Evolutionary conservation across 1,140 invertebrate species (phyloP), one percentile per base, ranked within the genome.

Genomic region (Carcinoscorpius rotundicauda): DNA sequence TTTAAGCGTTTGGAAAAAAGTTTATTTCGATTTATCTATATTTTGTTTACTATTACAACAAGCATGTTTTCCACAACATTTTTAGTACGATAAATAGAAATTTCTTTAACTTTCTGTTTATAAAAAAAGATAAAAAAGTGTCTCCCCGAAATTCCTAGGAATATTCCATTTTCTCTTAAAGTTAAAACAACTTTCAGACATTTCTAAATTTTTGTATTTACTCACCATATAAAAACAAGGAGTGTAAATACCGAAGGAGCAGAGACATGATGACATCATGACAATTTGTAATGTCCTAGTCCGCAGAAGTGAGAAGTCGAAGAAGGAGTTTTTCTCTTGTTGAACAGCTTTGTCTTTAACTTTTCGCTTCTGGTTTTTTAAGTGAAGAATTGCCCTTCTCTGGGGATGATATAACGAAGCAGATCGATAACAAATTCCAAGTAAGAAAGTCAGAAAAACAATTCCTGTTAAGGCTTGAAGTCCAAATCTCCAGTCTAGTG

Each of bases 341-440:
- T 73, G 59, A 72, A 76, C 51, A 68, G 67, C 55, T 73, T 73
- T 69, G 68, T 75, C 71, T 74, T 78, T 73, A 49, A 80, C 74
- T 69, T 91, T 91, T 61, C 88, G 80, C 73, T 91, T 90, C 76
- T 93, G 90, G 74, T 90, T 92, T 76, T 94, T 94, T 64, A 94
- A 82, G 74, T 93, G 90, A 11, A 93, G 79, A 69, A 94, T 93
- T 51, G 91, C 90, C 58, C 91, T 81, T 66, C 91, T 75, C 74
- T 93, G 89, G 0, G 90, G 91, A 77, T 94, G 91, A 73, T 94
- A 94, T 0, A 94, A 78, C 0, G 89, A 92, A 0, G 90, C 90
- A 6, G 89, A 91, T 11, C 91, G 83, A 75, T 93, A 93, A 77
- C 90, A 89, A 3, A 87, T 90, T 48, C 89, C 90, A 4, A 93